phyloP scores from a whole-genome alignment of 2,888 invertebrate genomes.

The Pyrocoelia pectoralis region DNA sequence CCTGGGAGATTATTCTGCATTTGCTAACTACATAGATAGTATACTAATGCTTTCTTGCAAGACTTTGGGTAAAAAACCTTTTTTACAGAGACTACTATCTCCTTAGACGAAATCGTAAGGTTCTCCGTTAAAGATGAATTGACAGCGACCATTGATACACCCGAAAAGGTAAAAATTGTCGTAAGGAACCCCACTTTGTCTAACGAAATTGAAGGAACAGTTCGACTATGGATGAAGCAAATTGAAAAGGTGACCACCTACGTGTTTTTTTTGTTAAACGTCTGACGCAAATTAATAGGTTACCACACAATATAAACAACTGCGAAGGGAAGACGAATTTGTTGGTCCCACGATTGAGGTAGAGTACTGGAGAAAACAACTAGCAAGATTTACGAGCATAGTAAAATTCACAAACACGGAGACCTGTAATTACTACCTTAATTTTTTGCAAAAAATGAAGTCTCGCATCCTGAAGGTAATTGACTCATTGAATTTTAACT shows the following conservation, averaged over 20 bases:
- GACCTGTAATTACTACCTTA: conserved; percentile 74
- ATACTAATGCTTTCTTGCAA: conserved; percentile 23
- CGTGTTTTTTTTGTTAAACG: background rate
- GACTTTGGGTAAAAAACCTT: background rate
- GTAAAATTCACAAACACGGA: conserved; percentile 78
- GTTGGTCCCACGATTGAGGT: conserved; percentile 85
- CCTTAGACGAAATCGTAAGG: conserved; percentile 68
- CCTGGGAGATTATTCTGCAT: conserved; percentile 66
- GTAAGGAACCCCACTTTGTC: conserved; percentile 69
- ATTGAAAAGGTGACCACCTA: conserved; percentile 70
- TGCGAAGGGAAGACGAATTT: conserved; percentile 80
- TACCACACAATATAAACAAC: conserved; percentile 78
- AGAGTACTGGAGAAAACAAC: conserved; percentile 81
- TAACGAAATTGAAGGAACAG: conserved; percentile 68
- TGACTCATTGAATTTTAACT: no score
- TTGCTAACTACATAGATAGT: conserved; percentile 64
- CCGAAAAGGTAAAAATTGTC: conserved; percentile 66
- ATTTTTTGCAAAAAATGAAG: conserved; percentile 72
- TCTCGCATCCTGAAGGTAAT: conserved; percentile 76
- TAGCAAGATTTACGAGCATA: conserved; percentile 82
- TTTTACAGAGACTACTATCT: conserved; percentile 69
- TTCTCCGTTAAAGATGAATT: conserved; percentile 69
- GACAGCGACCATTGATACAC: conserved; percentile 66
- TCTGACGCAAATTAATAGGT: conserved; percentile 59
- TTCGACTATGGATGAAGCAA: conserved; percentile 74